Evolutionary conservation across 2,797 vertebrate genomes (phyloP), one percentile per base, ranked within the genome.

Genomic region (Miichthys miiuy): DNA sequence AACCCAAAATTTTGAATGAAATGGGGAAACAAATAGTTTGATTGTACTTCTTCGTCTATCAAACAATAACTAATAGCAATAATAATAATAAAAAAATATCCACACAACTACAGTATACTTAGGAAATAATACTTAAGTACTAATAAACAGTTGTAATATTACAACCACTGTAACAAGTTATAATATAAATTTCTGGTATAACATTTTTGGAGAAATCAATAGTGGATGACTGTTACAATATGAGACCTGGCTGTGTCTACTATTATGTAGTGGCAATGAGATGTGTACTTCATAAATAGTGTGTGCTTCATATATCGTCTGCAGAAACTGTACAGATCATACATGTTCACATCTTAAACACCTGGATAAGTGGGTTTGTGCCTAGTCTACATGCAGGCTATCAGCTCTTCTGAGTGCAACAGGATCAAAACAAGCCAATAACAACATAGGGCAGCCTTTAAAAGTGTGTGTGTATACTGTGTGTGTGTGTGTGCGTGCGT

Each of bases 311-410:
- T 79, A 92, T 86, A 88, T 27, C 62, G 71, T 89, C 75, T 81
- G 84, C 82, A 86, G 63, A 80, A 83, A 82, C 71, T 56, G 83
- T 81, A 90, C 82, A 72, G 63, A 84, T 87, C 84, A 89, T 79
- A 90, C 83, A 90, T 80, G 69, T 88, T 86, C 72, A 90, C 81
- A 83, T 84, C 78, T 83, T 83, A 66, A 87, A 91, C 89, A 92
- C 87, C 89, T 85, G 82, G 78, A 85, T 88, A 84, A 82, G 69
- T 88, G 75, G 63, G 70, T 67, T 85, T 90, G 75, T 90, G 87
- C 83, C 84, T 83, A 83, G 74, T 91, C 88, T 80, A 89, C 93
- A 94, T 95, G 93, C 94, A 93, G 88, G 84, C 79, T 82, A 86
- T 83, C 79, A 85, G 85, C 81, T 87, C 66, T 84, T 91, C 75